A percentile compares a stretch with the other conserved stretches of the same genome.
Conservation (phyloP, 1,140 invertebrate genomes). For the Aphis gossypii region DNA sequence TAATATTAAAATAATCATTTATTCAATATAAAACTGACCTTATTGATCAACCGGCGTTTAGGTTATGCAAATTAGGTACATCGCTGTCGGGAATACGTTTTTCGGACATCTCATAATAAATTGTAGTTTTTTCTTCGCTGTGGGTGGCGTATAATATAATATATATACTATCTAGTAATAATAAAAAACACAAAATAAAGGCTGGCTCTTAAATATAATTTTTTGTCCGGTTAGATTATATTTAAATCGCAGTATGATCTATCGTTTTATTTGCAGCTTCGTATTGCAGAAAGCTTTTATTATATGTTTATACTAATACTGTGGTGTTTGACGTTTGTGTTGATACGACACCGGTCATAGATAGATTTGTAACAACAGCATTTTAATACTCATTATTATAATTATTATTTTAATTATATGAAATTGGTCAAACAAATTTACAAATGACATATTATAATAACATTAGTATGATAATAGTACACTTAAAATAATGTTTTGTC, state of each 20-base stretch:
- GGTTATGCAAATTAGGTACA: conserved; percentile 11
- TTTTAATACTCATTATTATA: background rate
- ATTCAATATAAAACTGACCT: background rate
- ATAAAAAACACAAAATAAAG: background rate
- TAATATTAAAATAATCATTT: background rate
- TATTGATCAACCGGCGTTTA: background rate
- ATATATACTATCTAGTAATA: background rate
- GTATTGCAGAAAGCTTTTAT: background rate
- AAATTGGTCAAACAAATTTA: conserved; percentile 17
- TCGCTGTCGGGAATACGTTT: background rate
- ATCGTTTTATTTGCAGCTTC: background rate
- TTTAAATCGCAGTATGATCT: background rate
- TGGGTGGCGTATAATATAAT: background rate
- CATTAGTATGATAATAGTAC: background rate
- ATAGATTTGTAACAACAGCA: background rate
- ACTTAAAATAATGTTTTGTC: conserved; percentile 16
- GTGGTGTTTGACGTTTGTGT: background rate
- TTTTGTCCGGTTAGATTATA: background rate
- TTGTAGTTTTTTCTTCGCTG: background rate
- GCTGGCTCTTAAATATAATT: background rate
- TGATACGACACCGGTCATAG: background rate
- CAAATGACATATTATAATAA: background rate
- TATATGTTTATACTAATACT: background rate
- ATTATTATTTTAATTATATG: background rate
- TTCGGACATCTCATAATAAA: background rate